Base-by-base conservation (phyloP, 2,888 invertebrate genomes). In the Shargacucullia verbasci region DNA sequence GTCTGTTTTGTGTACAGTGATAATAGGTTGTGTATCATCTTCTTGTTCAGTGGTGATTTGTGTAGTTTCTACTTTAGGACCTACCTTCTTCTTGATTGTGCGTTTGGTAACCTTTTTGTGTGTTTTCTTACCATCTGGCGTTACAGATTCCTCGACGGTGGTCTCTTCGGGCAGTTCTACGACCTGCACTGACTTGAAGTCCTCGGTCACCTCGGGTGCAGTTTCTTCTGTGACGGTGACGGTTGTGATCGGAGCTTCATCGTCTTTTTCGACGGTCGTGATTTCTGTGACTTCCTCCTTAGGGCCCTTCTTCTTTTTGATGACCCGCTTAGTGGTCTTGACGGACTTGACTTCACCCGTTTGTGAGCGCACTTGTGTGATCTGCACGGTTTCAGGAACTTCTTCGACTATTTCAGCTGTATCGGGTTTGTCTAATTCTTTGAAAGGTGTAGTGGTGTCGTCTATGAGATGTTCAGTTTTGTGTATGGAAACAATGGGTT, bases 11-110 rank as follows among this genome's bases (percentile, higher is more conserved):
- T 86, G 77, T 69, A 92, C 84, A 2, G 88, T 69, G 54, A 87
- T 81, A 78, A 91, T 74, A 72, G 94, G 82, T 82, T 87, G 73
- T 70, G 86, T 89, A 34, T 91, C 89, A 56, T 90, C 89, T 76
- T 92, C 91, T 73, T 92, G 89, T 61, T 87, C 63, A 1, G 92
- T 82, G 9, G 67, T 77, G 78, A 87, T 72, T 55, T 86, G 50
- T 5, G 93, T 83, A 3, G 73, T 78, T 79, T 78, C 64, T 53
- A 84, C 57, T 72, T 76, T 62, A 29, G 79, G 54, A 63, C 80
- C 80, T 37, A 75, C 69, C 10, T 73, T 76, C 58, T 81, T 94
- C 72, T 91, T 94, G 13, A 94, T 92, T 2, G 88, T 79, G 58
- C 89, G 87, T 12, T 62, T 76, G 0, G 62, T 76, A 27, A 79